phyloP scores from a whole-genome alignment of 2,888 invertebrate genomes.

The Unio pictorum region DNA sequence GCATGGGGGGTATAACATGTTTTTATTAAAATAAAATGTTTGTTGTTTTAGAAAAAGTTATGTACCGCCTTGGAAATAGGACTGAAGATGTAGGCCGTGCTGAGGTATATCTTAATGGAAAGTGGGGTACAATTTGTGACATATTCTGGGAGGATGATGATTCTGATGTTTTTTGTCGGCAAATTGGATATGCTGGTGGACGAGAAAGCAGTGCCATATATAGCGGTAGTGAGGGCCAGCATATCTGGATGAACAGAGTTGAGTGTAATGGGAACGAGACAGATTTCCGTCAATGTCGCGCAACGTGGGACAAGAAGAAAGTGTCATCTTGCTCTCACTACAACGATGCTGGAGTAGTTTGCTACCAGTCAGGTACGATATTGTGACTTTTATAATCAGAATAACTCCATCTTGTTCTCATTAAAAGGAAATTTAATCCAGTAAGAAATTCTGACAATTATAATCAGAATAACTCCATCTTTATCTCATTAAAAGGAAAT shows the following conservation, averaged over 20 bases:
- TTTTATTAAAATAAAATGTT: not conserved
- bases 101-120: slow-evolving; percentile 51
- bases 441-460: slow-evolving; percentile 19
- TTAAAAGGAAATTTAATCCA: too few relatives aligned
- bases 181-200: slow-evolving; percentile 42
- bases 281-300: slow-evolving; percentile 77
- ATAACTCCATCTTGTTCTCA: too few relatives aligned
- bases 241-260: slow-evolving; percentile 80
- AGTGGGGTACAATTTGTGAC: slow-evolving; percentile 46
- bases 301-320: slow-evolving; percentile 38
- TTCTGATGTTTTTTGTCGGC: slow-evolving; percentile 53
- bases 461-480: too few relatives aligned
- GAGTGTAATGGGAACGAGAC: slow-evolving; percentile 81
- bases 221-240: slow-evolving; percentile 17
- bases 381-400: not conserved
- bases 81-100: slow-evolving; percentile 42
- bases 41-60: slow-evolving; percentile 36
- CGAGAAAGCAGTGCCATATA: slow-evolving; percentile 22
- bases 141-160: slow-evolving; percentile 38
- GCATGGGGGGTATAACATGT: too few relatives aligned
- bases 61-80: slow-evolving; percentile 42
- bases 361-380: slow-evolving; percentile 47
- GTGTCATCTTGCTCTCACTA: slow-evolving; percentile 33
- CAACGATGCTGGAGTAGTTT: slow-evolving; percentile 48
- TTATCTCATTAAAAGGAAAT: too few relatives aligned